These are phyloP conservation scores for Drosophila kurseongensis DNA, from an alignment of 1,140 invertebrate species.

Conservation along the genomic window DNA sequence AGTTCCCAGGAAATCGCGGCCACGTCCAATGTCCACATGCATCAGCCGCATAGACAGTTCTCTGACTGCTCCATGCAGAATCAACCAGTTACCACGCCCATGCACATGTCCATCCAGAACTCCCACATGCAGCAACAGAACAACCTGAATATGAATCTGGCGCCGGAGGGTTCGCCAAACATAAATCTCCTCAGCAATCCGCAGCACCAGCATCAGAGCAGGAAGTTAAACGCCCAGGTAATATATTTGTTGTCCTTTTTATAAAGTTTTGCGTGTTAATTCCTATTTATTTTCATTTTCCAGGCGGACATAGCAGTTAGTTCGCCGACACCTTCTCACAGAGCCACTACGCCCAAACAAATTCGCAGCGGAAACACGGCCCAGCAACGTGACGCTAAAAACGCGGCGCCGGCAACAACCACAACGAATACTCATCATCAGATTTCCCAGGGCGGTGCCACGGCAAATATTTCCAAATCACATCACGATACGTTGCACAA, in stretches of 20 bases:
- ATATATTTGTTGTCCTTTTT: not conserved
- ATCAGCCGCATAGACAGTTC: constrained; percentile 87
- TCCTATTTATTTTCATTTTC: not conserved
- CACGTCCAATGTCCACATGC: constrained; percentile 85
- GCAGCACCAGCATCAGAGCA: constrained; percentile 68
- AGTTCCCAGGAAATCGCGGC: constrained; percentile 89
- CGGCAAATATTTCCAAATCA: constrained; percentile 66
- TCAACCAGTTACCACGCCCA: constrained; percentile 86
- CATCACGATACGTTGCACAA: constrained; percentile 74
- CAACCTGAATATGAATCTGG: constrained; percentile 71
- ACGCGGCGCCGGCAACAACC: constrained; percentile 53
- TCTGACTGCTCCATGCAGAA: constrained; percentile 88
- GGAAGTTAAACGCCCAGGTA: constrained; percentile 77
- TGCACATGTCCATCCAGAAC: constrained; percentile 85
- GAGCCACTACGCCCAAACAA: constrained; percentile 78
- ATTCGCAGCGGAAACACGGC: constrained; percentile 74
- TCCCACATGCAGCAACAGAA: constrained; percentile 78
- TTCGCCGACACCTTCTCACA: constrained; percentile 57
- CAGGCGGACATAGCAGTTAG: constrained; percentile 66
- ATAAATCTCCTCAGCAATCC: constrained; percentile 70
- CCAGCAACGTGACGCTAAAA: constrained; percentile 76
- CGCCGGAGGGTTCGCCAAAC: constrained; percentile 60
- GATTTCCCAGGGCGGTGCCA: constrained; percentile 77
- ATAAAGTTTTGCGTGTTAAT: too few relatives aligned
- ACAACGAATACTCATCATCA: constrained; percentile 84